These are phyloP conservation scores for Myiagra hebetior DNA, from an alignment of 2,113 vertebrate species.

Conservation along the genomic window DNA sequence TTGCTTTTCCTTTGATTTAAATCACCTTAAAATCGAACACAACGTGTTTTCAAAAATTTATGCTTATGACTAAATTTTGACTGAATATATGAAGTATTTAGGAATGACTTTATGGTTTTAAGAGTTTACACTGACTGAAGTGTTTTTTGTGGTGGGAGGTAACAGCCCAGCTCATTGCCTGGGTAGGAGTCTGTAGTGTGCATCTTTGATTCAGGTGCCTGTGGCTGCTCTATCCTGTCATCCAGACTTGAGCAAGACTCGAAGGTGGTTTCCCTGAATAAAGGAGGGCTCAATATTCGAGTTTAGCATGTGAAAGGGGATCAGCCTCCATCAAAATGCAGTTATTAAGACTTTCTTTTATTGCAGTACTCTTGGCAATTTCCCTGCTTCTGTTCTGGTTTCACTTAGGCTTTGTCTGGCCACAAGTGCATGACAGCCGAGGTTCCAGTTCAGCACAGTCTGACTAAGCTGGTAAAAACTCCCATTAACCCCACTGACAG, in stretches of 20 bases:
- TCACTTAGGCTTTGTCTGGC: slow-evolving; percentile 51
- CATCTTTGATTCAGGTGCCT: neutral
- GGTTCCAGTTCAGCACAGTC: neutral
- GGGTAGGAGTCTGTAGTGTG: neutral
- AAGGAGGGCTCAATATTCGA: neutral
- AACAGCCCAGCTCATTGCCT: neutral
- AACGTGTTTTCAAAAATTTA: neutral
- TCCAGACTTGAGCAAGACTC: neutral
- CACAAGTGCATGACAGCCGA: slow-evolving; percentile 13
- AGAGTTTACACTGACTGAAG: neutral
- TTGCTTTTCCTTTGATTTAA: neutral
- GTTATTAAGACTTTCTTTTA: slow-evolving; percentile 37
- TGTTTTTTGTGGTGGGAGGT: neutral
- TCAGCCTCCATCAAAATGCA: slow-evolving; percentile 11
- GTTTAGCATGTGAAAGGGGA: neutral
- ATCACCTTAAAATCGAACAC: neutral
- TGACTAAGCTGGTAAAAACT: slow-evolving; percentile 35
- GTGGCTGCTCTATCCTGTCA: neutral
- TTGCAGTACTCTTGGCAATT: slow-evolving; percentile 16
- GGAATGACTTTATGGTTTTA: neutral
- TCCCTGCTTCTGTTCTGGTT: slow-evolving; percentile 54
- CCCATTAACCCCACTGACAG: neutral
- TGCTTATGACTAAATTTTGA: neutral
- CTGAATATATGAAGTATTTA: neutral
- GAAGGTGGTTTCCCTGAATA: neutral